Evolutionary conservation across 2,797 vertebrate species (phyloP), one percentile per base, ranked within the genome.

Genomic region (Podarcis siculus): DNA sequence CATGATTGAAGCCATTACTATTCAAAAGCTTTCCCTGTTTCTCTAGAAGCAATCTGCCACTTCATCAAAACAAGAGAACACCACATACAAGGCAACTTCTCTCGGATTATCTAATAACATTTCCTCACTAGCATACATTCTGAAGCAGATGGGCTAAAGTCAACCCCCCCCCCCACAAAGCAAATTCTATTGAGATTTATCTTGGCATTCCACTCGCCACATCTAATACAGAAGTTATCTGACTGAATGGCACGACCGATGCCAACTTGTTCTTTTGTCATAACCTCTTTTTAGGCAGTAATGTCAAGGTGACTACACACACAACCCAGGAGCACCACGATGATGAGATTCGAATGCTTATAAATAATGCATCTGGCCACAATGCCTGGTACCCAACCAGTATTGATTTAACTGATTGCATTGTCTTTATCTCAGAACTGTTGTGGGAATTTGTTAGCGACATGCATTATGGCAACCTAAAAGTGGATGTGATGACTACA

Each of bases 301-400:
- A 83, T 92, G 90, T 75, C 89, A 90, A 88, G 30, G 5, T 87
- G 0, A 81, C 13, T 82, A 93, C 25, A 30, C 35, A 66, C 27
- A 91, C 55, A 80, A 80, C 30, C 85, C 76, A 82, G 84, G 87
- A 64, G 5, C 25, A 86, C 19, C 84, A 82, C 89, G 72, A 84
- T 79, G 90, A 83, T 79, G n/a, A 61, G 81, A 66, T 87, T 82
- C 87, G 73, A 86, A 39, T 85, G 45, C 23, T 88, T 92, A 91
- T 89, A 92, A 93, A 92, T 92, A 94, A 91, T 89, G 77, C 3
- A 89, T 90, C 35, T 49, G 73, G 58, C 21, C 55, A 61, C 82
- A 86, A 45, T 73, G 39, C 76, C 30, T 93, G 69, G 84, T 92
- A 90, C 5, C 9, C 37, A 80, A 82, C 79, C 2, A 80, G 1